Percentiles rank a stretch among this genome's conserved stretches.
Conservation (phyloP, 2,797 vertebrate genomes). For the Sebastiscus tertius region DNA sequence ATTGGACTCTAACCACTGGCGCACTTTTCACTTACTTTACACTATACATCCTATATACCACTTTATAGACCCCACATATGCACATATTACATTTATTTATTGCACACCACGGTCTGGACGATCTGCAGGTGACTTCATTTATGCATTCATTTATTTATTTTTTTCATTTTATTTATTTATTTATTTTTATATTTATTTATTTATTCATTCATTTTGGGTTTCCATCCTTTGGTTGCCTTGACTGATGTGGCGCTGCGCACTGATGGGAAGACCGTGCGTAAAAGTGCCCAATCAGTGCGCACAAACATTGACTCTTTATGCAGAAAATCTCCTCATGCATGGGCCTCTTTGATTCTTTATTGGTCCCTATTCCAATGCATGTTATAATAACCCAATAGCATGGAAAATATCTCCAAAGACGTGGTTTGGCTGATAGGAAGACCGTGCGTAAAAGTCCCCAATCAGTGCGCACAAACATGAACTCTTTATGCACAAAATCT, state of each 20-base stretch:
- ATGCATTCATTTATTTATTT: neutral
- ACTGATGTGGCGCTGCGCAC: neutral
- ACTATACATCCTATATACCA: no score
- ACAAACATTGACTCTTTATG: neutral
- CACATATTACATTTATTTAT: no score
- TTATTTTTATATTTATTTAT: no score
- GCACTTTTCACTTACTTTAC: no score
- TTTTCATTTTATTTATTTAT: no score
- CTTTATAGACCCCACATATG: no score
- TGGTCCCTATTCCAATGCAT: neutral
- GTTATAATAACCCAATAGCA: neutral
- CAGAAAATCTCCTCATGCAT: neutral
- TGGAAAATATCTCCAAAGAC: neutral
- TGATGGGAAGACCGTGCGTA: constrained; percentile 19
- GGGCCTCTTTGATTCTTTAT: neutral
- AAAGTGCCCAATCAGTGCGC: neutral
- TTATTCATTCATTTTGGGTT: rapidly evolving
- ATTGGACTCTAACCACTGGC: no score
- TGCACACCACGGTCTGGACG: constrained; percentile 88
- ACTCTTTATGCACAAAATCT: neutral
- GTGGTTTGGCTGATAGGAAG: neutral
- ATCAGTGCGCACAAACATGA: neutral
- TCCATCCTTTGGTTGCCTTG: neutral
- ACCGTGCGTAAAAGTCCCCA: constrained; percentile 30
- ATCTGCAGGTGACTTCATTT: constrained; percentile 87